Evolutionary conservation across 2,888 invertebrate genomes (phyloP).

Genomic region (Encarsia formosa): DNA sequence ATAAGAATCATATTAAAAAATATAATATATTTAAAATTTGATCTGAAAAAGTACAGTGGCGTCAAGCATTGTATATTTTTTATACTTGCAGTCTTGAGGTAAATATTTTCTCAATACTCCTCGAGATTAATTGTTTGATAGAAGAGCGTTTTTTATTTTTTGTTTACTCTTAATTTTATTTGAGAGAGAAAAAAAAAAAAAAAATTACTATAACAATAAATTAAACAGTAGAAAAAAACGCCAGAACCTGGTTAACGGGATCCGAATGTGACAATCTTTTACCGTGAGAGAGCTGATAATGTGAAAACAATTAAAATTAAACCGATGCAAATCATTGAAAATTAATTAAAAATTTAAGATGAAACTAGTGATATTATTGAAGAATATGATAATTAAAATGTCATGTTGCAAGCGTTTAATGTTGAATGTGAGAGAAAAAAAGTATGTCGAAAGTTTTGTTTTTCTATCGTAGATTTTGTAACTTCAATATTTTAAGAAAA

Average conservation of each 20-base stretch:
- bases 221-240: conserved; percentile 2
- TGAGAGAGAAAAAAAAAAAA: not conserved
- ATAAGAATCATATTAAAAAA: too few relatives aligned
- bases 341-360: too few relatives aligned
- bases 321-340: too few relatives aligned
- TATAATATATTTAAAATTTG: conserved; percentile 27
- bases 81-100: conserved; percentile 9
- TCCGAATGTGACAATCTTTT: conserved; percentile 49
- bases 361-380: too few relatives aligned
- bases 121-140: too few relatives aligned
- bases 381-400: too few relatives aligned
- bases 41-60: conserved; percentile 23
- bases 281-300: conserved; percentile 35
- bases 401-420: conserved; percentile 40
- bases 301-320: too few relatives aligned
- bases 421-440: conserved; percentile 44
- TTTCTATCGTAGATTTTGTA: conserved; percentile 52
- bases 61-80: conserved; percentile 17
- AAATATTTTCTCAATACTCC: not conserved
- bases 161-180: not conserved
- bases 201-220: not conserved
- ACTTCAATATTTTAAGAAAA: conserved; percentile 48
- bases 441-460: conserved; percentile 48
- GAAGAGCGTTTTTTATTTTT: not conserved
- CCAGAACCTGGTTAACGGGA: conserved; percentile 31